Conservation (phyloP, 2,888 invertebrate species). For the Arrhopalites spinosus region DNA sequence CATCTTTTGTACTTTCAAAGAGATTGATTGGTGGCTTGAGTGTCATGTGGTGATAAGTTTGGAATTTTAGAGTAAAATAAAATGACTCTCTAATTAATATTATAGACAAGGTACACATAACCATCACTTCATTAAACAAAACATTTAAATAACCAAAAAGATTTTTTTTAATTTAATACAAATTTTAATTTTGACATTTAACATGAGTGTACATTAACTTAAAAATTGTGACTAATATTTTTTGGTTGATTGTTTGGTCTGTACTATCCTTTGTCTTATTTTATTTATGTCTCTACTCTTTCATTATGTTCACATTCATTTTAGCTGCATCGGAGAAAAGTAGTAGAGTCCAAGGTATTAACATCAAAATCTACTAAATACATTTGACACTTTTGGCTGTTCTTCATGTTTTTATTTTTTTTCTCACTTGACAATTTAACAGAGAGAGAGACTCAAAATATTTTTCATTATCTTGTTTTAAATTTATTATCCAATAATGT, state of each 20-base stretch:
- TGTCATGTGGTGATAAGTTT: background rate
- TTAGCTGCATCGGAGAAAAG: constrained; percentile 73
- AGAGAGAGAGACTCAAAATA: background rate
- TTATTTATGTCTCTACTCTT: background rate
- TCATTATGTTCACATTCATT: constrained; percentile 52
- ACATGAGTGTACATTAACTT: too few relatives aligned
- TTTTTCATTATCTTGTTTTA: background rate
- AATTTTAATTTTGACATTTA: too few relatives aligned
- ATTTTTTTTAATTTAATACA: too few relatives aligned
- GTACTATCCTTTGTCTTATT: constrained; percentile 7
- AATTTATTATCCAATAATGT: background rate
- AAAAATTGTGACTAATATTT: too few relatives aligned
- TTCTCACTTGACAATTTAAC: too few relatives aligned
- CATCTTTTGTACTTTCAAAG: too few relatives aligned
- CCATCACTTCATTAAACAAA: constrained; percentile 29
- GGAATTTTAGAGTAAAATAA: too few relatives aligned
- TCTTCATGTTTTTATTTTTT: too few relatives aligned
- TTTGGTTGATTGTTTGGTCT: constrained; percentile 13
- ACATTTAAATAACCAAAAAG: too few relatives aligned
- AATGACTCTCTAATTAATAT: too few relatives aligned
- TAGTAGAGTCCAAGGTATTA: constrained; percentile 61
- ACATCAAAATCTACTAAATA: background rate
- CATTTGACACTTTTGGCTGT: background rate
- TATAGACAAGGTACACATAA: too few relatives aligned
- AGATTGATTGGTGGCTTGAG: background rate